Base-by-base conservation (phyloP, 2,888 invertebrate species). In the Eugnorisma glareosa region DNA sequence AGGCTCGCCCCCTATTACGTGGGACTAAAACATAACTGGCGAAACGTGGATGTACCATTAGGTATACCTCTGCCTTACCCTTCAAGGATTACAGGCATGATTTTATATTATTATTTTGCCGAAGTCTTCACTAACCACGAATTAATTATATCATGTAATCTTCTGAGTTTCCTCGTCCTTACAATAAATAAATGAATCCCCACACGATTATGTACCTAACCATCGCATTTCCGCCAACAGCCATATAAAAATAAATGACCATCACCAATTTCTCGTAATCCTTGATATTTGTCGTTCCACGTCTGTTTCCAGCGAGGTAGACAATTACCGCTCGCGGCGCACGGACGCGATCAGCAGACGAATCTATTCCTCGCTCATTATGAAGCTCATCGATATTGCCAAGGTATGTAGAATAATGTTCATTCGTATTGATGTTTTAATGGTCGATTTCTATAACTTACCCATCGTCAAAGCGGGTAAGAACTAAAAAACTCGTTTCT, bases 371-470 rank as follows among this genome's bases (percentile, higher is more conserved):
- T 94, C 96, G 0, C 93, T 96, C 31, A 82, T 96, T 64, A 96
- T 96, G 95, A 96, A 96, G 82, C 94, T 96, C 51, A 94, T 96
- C 64, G 96, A 96, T 85, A 96, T 96, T 45, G 96, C 96, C 3
- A 95, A 95, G 93, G 95, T 95, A 73, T 31, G 78, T 76, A 48
- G 0, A 0, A 3, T 5, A 21, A 54, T 28, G 5, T 11, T 18
- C 2, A 8, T 24, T 18, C 2, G 24, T 54, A 18, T 24, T 31
- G 1, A 54, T 24, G n/a, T n/a, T 28, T 40, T 24, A 3, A 24
- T 18, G 18, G 5, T 0, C 24, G 2, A 51, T 40, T 40, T 0
- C 1, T 54, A 7, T 21, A 21, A 1, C 6, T n/a, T n/a, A 21
- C 18, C 5, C 0, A 0, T 67, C 11, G 15, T 59, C 13, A 28